A percentile compares a stretch with the other conserved stretches of the same genome.
These are phyloP conservation scores for Scophthalmus maximus DNA, from an alignment of 2,113 vertebrate species.

Conservation along the genomic window DNA sequence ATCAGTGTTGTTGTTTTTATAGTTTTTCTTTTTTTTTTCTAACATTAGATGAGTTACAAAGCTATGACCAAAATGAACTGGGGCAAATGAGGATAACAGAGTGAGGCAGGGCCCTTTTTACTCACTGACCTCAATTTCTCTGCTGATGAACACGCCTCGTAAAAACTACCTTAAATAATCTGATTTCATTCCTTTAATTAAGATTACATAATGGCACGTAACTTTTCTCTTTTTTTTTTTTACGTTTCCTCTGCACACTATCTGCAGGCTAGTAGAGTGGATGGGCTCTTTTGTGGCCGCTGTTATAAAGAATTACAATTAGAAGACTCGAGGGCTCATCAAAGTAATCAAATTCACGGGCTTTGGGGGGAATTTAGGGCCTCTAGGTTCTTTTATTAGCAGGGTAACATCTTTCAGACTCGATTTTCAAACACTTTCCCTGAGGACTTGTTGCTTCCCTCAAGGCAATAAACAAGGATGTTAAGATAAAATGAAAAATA, in stretches of 20 bases:
- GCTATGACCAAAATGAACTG: neutral
- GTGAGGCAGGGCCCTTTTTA: neutral
- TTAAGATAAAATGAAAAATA: conserved; percentile 42
- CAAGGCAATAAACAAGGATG: conserved; percentile 51
- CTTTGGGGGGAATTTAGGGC: conserved; percentile 14
- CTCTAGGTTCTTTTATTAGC: conserved; percentile 13
- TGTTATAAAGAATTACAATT: conserved; percentile 19
- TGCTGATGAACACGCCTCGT: conserved; percentile 5
- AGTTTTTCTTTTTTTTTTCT: no score
- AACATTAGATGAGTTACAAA: neutral
- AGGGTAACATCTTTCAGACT: conserved; percentile 32
- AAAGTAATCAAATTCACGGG: conserved; percentile 22
- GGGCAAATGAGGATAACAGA: neutral
- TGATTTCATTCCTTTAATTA: neutral
- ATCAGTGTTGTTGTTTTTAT: no score
- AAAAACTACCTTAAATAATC: neutral
- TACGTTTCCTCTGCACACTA: neutral
- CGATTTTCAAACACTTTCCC: conserved; percentile 31
- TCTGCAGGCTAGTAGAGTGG: neutral
- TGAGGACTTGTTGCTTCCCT: conserved; percentile 20
- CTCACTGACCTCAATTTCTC: conserved; percentile 11
- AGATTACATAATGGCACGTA: neutral
- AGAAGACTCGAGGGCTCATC: conserved; percentile 19
- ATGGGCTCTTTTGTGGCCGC: neutral
- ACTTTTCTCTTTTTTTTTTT: neutral